A percentile compares a stretch with the other conserved stretches of the same genome.
Conservation (phyloP, 2,888 invertebrate species). For the Lampropteryx suffumata region DNA sequence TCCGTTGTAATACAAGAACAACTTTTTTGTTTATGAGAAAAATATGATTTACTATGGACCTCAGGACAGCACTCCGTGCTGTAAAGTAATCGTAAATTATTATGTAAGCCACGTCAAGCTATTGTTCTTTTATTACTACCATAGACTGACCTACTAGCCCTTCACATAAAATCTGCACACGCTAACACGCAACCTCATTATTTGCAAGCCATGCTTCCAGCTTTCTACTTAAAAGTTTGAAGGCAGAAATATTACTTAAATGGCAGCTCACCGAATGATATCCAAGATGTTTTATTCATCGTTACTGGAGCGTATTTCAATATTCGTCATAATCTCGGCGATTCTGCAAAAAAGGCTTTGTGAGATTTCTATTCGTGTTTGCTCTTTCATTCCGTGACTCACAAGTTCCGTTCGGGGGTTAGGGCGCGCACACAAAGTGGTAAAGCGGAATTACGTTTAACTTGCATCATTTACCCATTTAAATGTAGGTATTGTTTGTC, state of each 20-base stretch:
- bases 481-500: no score
- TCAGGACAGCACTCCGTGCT: no score
- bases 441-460: no score
- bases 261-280: slow-evolving; percentile 25
- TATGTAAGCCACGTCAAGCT: slow-evolving; percentile 8
- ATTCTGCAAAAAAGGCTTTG: slow-evolving; percentile 40
- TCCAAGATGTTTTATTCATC: slow-evolving; percentile 42
- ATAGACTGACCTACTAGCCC: slow-evolving; percentile 20
- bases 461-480: no score
- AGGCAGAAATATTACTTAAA: slow-evolving; percentile 18
- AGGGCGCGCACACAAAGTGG: slow-evolving; percentile 11
- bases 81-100: no score
- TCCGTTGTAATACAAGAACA: no score
- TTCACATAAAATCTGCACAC: slow-evolving; percentile 16
- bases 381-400: slow-evolving; percentile 28
- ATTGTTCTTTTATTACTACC: slow-evolving; percentile 18
- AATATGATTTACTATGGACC: slow-evolving; percentile 7
- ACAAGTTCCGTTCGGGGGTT: slow-evolving; percentile 20
- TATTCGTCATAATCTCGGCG: slow-evolving; percentile 44
- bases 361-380: slow-evolving; percentile 38
- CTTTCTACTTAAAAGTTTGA: neutral
- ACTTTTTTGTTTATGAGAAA: neutral
- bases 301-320: slow-evolving; percentile 45
- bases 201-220: neutral
- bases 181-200: slow-evolving; percentile 26